Conservation (phyloP, 64 coral and sea anemone genomes). For the Exaiptasia diaphana region DNA sequence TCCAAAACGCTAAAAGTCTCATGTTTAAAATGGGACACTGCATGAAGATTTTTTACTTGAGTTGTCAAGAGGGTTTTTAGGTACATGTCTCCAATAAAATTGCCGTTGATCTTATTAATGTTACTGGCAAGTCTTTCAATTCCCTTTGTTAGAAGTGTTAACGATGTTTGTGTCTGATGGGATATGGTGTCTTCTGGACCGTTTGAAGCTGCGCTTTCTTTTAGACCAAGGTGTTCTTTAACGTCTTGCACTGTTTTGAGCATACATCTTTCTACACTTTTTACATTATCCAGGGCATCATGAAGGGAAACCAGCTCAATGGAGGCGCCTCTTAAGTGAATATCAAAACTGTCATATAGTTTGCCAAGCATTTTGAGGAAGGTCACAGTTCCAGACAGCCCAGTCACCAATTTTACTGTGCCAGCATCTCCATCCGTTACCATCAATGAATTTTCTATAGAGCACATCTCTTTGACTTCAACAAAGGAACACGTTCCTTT, state of each 20-base stretch:
- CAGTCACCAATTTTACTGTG: conserved; percentile 23
- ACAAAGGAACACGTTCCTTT: conserved; percentile 12
- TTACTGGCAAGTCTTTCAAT: neutral
- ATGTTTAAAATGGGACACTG: conserved; percentile 25
- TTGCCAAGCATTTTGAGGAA: conserved; percentile 18
- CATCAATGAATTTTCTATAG: conserved; percentile 24
- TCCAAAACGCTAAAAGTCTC: conserved; percentile 5
- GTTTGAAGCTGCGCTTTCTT: neutral
- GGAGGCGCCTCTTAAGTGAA: neutral
- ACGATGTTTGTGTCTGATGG: neutral
- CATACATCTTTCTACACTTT: neutral
- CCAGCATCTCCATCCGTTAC: conserved; percentile 34
- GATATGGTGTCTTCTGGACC: neutral
- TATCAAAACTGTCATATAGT: neutral
- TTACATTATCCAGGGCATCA: neutral
- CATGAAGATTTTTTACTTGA: conserved; percentile 6
- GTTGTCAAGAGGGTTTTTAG: neutral
- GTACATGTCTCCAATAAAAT: neutral
- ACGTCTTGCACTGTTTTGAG: neutral
- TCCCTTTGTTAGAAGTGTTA: neutral
- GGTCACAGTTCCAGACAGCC: conserved; percentile 8
- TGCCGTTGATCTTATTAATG: neutral
- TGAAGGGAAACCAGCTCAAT: neutral
- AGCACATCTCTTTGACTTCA: conserved; percentile 33
- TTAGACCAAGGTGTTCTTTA: neutral